These are phyloP conservation scores for Prunella fulvescens DNA, from an alignment of 2,113 vertebrate species.

Conservation along the genomic window DNA sequence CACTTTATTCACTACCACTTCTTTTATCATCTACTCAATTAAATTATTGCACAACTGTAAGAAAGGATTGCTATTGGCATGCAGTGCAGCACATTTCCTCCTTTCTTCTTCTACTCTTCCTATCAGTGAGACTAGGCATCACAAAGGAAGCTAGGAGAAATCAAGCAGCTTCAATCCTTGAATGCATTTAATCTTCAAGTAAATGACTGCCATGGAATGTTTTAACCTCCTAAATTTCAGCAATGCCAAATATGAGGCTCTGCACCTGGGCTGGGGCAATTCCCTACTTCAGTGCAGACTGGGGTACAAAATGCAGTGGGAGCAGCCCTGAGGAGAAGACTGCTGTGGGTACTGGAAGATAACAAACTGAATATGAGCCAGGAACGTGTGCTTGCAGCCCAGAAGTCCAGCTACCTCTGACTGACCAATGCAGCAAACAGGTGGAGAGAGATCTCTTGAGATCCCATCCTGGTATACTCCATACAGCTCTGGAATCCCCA, in stretches of 20 bases:
- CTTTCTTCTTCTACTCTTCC: not conserved
- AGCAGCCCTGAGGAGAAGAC: not conserved
- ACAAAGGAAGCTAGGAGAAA: not conserved
- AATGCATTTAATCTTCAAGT: not conserved
- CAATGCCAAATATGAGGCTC: not conserved
- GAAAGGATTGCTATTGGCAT: not conserved
- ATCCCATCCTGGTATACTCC: no score
- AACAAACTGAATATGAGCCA: not conserved
- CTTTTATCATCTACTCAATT: conserved; percentile 60
- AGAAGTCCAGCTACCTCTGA: not conserved
- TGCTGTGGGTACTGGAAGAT: not conserved
- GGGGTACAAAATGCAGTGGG: rapidly evolving
- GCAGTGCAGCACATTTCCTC: not conserved
- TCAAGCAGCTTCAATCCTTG: not conserved
- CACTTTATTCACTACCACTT: conserved; percentile 82
- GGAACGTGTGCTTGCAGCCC: rapidly evolving
- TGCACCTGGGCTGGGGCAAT: rapidly evolving
- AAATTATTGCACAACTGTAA: not conserved
- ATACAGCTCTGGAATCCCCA: not conserved
- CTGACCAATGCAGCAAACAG: not conserved
- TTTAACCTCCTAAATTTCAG: not conserved
- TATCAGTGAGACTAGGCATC: not conserved
- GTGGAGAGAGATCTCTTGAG: not conserved
- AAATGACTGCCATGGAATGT: not conserved
- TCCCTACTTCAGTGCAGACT: rapidly evolving